These are phyloP conservation scores for Squalus acanthias DNA, from an alignment of 2,797 vertebrate genomes.

Conservation along the genomic window DNA sequence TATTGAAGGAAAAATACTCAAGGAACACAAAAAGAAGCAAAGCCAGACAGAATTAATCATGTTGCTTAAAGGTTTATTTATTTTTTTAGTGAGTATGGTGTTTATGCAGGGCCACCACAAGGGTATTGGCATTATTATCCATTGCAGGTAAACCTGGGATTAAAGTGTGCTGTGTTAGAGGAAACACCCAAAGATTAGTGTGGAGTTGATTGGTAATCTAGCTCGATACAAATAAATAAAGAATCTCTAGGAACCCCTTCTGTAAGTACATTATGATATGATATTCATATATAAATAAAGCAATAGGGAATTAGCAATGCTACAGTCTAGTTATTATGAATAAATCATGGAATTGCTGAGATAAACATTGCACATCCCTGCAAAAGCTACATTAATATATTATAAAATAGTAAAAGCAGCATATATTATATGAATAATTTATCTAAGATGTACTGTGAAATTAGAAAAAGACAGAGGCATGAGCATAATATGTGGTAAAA, in stretches of 20 bases:
- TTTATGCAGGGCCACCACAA: not conserved
- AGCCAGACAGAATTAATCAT: not conserved
- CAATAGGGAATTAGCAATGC: constrained; percentile 34
- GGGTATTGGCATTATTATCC: not conserved
- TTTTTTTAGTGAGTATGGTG: not conserved
- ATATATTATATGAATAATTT: constrained; percentile 38
- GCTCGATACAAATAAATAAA: not conserved
- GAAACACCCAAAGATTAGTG: not conserved
- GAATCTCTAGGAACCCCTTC: not conserved
- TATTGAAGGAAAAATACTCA: not conserved
- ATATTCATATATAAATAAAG: constrained; percentile 35
- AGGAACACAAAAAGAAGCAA: not conserved
- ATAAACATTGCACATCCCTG: constrained; percentile 36
- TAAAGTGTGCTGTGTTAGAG: not conserved
- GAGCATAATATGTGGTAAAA: constrained; percentile 23
- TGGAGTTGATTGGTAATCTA: not conserved
- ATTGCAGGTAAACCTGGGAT: not conserved
- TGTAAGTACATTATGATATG: not conserved
- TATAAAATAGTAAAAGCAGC: constrained; percentile 37
- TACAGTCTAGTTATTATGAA: constrained; percentile 34
- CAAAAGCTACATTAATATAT: constrained; percentile 37
- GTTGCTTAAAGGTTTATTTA: not conserved
- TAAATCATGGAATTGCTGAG: constrained; percentile 35
- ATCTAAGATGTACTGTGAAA: constrained; percentile 26
- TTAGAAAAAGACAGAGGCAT: constrained; percentile 9